Percentiles rank a stretch among this genome's conserved stretches.
Conservation (phyloP, 1,140 invertebrate species). For the Lordiphosa mommai region DNA sequence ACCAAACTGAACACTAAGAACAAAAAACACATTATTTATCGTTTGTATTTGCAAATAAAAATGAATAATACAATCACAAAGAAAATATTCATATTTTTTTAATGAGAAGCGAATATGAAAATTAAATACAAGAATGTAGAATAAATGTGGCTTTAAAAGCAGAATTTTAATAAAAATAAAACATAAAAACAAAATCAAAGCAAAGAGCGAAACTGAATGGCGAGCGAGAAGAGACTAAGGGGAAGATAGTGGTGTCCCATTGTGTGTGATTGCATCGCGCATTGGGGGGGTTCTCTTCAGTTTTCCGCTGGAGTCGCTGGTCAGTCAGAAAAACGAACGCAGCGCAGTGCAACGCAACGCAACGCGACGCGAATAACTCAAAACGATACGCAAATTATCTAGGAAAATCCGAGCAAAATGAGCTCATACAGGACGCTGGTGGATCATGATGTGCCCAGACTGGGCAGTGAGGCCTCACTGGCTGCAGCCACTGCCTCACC, state of each 20-base stretch:
- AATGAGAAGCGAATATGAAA: too few relatives aligned
- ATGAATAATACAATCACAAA: too few relatives aligned
- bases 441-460: conserved; percentile 20
- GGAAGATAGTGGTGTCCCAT: conserved; percentile 9
- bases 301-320: conserved; percentile 1
- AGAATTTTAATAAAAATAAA: too few relatives aligned
- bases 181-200: too few relatives aligned
- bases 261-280: conserved; percentile 7
- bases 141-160: too few relatives aligned
- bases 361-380: neutral
- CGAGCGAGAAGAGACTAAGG: neutral
- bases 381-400: neutral
- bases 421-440: conserved; percentile 54
- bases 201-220: neutral
- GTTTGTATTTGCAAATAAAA: too few relatives aligned
- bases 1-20: too few relatives aligned
- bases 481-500: conserved; percentile 31
- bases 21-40: too few relatives aligned
- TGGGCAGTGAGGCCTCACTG: conserved; percentile 16
- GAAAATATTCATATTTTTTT: too few relatives aligned
- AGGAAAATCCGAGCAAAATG: conserved; percentile 26
- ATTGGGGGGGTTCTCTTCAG: neutral
- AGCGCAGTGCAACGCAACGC: neutral
- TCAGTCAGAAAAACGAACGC: conserved; percentile 12
- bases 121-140: too few relatives aligned